Conservation (phyloP, 92 coral and sea anemone species). For the Porites evermanni region DNA sequence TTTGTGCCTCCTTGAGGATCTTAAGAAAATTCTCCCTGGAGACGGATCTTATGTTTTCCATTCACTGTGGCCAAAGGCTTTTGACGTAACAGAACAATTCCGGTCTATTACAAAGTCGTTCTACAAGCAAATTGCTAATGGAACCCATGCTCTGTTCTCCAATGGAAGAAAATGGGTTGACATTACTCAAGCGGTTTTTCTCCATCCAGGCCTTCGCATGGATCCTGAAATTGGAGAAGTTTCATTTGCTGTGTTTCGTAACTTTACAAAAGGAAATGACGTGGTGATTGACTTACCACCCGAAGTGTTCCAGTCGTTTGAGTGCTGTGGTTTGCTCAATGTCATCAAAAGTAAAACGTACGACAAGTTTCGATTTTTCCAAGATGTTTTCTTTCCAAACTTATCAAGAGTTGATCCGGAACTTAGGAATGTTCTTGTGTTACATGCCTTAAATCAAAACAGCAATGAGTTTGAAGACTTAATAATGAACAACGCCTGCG, state of each 20-base stretch:
- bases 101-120: conserved; percentile 49
- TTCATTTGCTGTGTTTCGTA: conserved; percentile 46
- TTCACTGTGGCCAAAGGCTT: conserved; percentile 63
- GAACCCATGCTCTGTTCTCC: conserved; percentile 51
- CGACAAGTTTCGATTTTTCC: conserved; percentile 59
- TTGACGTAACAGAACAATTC: conserved; percentile 18
- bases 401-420: conserved; percentile 27
- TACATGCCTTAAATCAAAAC: conserved; percentile 62
- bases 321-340: conserved; percentile 37
- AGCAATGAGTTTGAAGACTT: conserved; percentile 26
- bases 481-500: conserved; percentile 52
- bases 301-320: conserved; percentile 60
- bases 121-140: conserved; percentile 36
- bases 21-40: conserved; percentile 16
- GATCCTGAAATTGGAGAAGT: conserved; percentile 45
- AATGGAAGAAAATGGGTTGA: conserved; percentile 70
- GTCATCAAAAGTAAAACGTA: conserved; percentile 39
- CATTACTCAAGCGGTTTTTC: conserved; percentile 52
- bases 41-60: conserved; percentile 43
- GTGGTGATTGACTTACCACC: conserved; percentile 72
- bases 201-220: conserved; percentile 59
- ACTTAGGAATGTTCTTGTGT: conserved; percentile 56
- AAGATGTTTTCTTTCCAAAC: conserved; percentile 70
- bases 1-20: conserved; percentile 61
- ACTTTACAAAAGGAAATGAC: background rate